Evolutionary conservation across 2,888 invertebrate species (phyloP).

Genomic region (Cerastoderma edule): DNA sequence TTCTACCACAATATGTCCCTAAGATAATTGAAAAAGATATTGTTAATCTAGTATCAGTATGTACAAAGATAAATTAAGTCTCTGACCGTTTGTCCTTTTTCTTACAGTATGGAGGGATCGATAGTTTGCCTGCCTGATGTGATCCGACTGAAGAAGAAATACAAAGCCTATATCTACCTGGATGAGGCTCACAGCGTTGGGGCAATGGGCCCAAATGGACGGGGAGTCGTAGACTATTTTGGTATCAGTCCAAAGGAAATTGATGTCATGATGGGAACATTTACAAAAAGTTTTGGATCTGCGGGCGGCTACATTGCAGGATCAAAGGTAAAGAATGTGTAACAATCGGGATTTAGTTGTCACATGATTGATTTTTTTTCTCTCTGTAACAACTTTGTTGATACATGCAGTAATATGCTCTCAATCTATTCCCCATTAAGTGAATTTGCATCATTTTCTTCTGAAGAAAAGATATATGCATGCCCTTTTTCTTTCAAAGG

Average conservation of each 20-base stretch:
- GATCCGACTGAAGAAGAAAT: constrained; percentile 94
- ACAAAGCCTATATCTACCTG: constrained; percentile 96
- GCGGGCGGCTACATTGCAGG: constrained; percentile 99
- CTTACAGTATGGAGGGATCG: constrained; percentile 98
- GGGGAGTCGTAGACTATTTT: constrained; percentile 95
- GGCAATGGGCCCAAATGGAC: constrained; percentile 93
- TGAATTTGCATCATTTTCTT: too few relatives aligned
- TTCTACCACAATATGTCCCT: too few relatives aligned
- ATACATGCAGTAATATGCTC: too few relatives aligned
- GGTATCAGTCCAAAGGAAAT: constrained; percentile 92
- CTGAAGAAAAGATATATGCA: too few relatives aligned
- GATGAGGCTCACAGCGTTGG: constrained; percentile 99
- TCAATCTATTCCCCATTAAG: too few relatives aligned
- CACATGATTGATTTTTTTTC: too few relatives aligned
- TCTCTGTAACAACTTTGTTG: too few relatives aligned
- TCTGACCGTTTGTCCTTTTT: constrained; percentile 39
- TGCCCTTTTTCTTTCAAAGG: too few relatives aligned
- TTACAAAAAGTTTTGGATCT: constrained; percentile 98
- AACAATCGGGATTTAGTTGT: too few relatives aligned
- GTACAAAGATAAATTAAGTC: neutral
- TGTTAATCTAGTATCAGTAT: too few relatives aligned
- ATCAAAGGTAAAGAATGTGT: constrained; percentile 86
- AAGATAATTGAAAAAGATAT: too few relatives aligned
- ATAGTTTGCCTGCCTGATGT: constrained; percentile 94
- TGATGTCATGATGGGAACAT: constrained; percentile 98